A percentile compares a stretch with the other conserved stretches of the same genome.
phyloP scores from a whole-genome alignment of 1,140 invertebrate genomes.

The Triops longicaudatus region DNA sequence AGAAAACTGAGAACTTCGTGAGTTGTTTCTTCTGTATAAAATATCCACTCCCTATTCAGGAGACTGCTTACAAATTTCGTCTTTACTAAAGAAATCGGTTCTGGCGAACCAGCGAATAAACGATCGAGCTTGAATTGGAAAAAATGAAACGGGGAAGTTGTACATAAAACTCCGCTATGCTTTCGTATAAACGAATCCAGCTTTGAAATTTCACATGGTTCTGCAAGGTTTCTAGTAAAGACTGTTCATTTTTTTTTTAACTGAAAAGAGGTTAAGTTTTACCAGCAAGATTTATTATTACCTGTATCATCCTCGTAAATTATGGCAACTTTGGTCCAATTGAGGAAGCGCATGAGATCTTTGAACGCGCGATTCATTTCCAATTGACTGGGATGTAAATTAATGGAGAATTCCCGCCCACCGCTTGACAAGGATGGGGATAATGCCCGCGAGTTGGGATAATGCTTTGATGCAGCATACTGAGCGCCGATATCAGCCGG shows the following conservation, averaged over 20 bases:
- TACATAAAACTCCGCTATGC: background rate
- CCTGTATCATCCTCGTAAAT: conserved; percentile 84
- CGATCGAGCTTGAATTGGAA: background rate
- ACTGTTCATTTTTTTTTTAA: too few relatives aligned
- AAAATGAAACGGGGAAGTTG: background rate
- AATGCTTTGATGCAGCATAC: background rate
- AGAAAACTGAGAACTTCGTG: too few relatives aligned
- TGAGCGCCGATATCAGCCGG: background rate
- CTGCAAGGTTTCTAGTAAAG: too few relatives aligned
- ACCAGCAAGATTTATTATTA: conserved; percentile 36
- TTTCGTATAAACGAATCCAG: background rate
- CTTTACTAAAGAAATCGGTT: background rate
- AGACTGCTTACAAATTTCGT: background rate
- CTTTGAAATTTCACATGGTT: too few relatives aligned
- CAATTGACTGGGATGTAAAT: conserved; percentile 76
- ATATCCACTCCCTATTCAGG: too few relatives aligned
- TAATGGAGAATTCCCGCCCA: conserved; percentile 73
- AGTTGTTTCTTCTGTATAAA: too few relatives aligned
- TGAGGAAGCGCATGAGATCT: conserved; percentile 77
- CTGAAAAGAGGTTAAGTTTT: too few relatives aligned
- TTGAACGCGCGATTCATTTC: conserved; percentile 74
- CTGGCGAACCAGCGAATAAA: background rate
- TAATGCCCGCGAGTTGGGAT: background rate
- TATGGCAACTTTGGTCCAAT: conserved; percentile 88
- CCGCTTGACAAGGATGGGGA: conserved; percentile 31